Conservation (phyloP, 2,888 invertebrate genomes). For the Papilio elwesi region DNA sequence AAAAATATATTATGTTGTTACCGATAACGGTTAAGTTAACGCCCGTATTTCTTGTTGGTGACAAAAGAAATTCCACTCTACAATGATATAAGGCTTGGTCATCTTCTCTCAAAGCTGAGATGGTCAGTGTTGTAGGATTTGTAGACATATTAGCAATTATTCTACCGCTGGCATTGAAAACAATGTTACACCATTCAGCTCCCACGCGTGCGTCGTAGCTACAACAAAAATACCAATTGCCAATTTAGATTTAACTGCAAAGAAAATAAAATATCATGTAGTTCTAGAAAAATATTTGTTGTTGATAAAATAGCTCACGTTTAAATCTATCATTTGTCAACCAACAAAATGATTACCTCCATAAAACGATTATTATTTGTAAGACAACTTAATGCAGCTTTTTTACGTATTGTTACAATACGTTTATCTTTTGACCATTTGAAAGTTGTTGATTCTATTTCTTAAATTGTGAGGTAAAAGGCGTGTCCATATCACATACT, state of each 20-base stretch:
- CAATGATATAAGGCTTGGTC: slow-evolving; percentile 84
- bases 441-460: background rate
- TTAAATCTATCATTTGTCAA: background rate
- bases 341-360: background rate
- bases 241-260: background rate
- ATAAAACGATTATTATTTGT: background rate
- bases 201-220: slow-evolving; percentile 74
- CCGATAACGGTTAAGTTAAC: slow-evolving; percentile 79
- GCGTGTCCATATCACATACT: too few species aligned
- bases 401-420: background rate
- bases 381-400: background rate
- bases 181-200: slow-evolving; percentile 71
- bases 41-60: slow-evolving; percentile 83
- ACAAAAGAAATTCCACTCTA: slow-evolving; percentile 83
- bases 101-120: slow-evolving; percentile 64
- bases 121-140: slow-evolving; percentile 64
- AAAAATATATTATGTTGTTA: slow-evolving; percentile 35
- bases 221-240: slow-evolving; percentile 42
- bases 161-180: slow-evolving; percentile 66
- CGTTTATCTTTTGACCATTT: background rate
- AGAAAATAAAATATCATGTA: slow-evolving; percentile 8
- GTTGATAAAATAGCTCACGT: background rate
- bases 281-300: background rate
- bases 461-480: background rate
- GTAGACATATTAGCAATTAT: slow-evolving; percentile 59